Evolutionary conservation across 2,113 vertebrate genomes (phyloP), one percentile per base, ranked within the genome.

Genomic region (Smithornis capensis): DNA sequence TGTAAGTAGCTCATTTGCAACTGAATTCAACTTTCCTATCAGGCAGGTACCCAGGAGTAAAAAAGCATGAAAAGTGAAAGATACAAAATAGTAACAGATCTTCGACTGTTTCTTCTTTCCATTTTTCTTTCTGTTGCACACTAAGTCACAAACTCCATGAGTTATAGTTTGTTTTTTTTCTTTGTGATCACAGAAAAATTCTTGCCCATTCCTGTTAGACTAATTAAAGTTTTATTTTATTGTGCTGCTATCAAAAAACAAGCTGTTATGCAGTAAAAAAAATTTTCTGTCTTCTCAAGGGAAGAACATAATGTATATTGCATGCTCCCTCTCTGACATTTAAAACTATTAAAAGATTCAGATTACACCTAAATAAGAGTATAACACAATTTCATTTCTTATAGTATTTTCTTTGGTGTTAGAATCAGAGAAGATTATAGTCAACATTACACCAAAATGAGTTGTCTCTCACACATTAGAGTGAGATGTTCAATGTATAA

Each of bases 341-440:
- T 95, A 55, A 93, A 94, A 83, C 67, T 37, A 93, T 88, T 95
- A 83, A 92, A 88, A 90, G 6, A 83, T 74, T 73, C 55, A 67
- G 53, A 89, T 77, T 86, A 83, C 21, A 70, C 8, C 2, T 71
- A 86, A 94, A 90, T 83, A 92, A 90, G 63, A 64, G 45, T 83
- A 62, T 68, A 92, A 83, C 29, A 33, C 7, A 12, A 35, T 73
- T 88, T 85, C 18, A n/a, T 74, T 93, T 90, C 25, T 64, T 77
- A 38, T 17, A 83, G 31, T 33, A 55, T 95, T 90, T 92, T 10
- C 53, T 85, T 85, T 68, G 19, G 24, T 76, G 31, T 76, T 96
- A 59, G 44, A 78, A 47, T 73, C 14, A 89, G 62, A 65, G 23
- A 49, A 65, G n/a, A n/a, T n/a, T n/a, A n/a, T n/a, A n/a, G n/a